Conservation (phyloP, 2,797 vertebrate genomes). For the Scyliorhinus canicula region DNA sequence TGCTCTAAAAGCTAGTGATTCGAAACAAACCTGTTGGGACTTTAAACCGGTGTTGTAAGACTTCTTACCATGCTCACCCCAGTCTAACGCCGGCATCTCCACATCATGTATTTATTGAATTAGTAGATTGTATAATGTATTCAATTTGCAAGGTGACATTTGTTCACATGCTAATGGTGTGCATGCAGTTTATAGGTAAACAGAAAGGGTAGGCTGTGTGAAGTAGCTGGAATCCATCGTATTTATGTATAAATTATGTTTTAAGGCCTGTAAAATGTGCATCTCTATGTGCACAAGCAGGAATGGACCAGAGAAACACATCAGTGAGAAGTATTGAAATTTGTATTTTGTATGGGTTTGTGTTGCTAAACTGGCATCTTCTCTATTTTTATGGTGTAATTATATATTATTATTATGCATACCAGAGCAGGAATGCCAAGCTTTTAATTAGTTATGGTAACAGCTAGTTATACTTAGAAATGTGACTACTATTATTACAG, state of each 20-base stretch:
- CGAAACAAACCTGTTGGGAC: too few species aligned
- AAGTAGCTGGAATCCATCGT: not conserved
- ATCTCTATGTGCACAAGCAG: not conserved
- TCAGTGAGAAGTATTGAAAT: not conserved
- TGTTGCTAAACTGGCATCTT: not conserved
- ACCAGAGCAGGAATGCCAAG: not conserved
- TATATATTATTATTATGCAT: not conserved
- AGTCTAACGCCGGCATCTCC: too few species aligned
- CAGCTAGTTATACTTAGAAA: not conserved
- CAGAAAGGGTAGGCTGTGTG: not conserved
- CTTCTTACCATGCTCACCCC: too few species aligned
- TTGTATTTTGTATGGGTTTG: not conserved
- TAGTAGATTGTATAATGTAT: not conserved
- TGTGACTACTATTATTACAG: not conserved
- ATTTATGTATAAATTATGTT: not conserved
- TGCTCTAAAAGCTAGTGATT: too few species aligned
- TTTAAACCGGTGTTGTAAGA: too few species aligned
- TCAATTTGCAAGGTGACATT: not conserved
- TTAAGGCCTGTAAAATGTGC: not conserved
- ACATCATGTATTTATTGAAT: not conserved
- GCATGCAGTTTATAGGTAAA: not conserved
- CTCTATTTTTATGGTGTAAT: not conserved
- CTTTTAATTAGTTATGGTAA: not conserved
- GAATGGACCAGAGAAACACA: not conserved
- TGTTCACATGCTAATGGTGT: not conserved